Evolutionary conservation across 1,140 invertebrate genomes (phyloP).

Genomic region (Aradophagus sp.): DNA sequence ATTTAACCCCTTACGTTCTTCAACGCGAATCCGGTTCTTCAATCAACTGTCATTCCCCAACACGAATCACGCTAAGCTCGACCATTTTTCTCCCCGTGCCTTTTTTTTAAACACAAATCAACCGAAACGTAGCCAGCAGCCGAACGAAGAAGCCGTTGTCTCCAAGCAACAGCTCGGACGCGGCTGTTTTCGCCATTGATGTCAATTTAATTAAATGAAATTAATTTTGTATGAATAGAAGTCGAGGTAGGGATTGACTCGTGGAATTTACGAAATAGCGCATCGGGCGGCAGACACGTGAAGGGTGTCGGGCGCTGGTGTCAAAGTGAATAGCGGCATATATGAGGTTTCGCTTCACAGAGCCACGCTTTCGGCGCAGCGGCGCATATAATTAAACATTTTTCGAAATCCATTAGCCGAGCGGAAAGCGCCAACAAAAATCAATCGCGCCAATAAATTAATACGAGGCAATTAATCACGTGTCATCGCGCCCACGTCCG

Average conservation of each 20-base stretch:
- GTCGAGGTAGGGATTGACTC: slow-evolving; percentile 42
- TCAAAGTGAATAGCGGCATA: slow-evolving; percentile 51
- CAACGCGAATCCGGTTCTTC: too few species aligned
- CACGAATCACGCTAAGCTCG: too few species aligned
- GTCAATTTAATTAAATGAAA: slow-evolving; percentile 53
- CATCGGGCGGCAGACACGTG: slow-evolving; percentile 25
- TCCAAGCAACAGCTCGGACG: slow-evolving; percentile 1
- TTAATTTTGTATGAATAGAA: slow-evolving; percentile 51
- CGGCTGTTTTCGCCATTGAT: slow-evolving; percentile 22
- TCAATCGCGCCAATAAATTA: slow-evolving; percentile 28
- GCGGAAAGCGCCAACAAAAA: slow-evolving; percentile 19
- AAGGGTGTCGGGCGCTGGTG: slow-evolving; percentile 44
- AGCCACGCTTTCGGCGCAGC: slow-evolving; percentile 20
- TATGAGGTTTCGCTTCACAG: slow-evolving; percentile 38
- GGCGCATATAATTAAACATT: slow-evolving; percentile 49
- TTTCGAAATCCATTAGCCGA: slow-evolving; percentile 26
- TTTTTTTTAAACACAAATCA: too few species aligned
- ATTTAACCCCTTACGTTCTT: too few species aligned
- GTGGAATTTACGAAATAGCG: slow-evolving; percentile 51
- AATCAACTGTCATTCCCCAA: too few species aligned
- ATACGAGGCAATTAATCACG: slow-evolving; percentile 12
- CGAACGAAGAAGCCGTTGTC: slow-evolving; percentile 21
- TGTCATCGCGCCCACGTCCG: too few species aligned
- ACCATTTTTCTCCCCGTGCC: too few species aligned
- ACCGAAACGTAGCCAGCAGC: slow-evolving; percentile 5